Base-by-base conservation (phyloP, 2,797 vertebrate genomes). In the Intellagama lesueurii region DNA sequence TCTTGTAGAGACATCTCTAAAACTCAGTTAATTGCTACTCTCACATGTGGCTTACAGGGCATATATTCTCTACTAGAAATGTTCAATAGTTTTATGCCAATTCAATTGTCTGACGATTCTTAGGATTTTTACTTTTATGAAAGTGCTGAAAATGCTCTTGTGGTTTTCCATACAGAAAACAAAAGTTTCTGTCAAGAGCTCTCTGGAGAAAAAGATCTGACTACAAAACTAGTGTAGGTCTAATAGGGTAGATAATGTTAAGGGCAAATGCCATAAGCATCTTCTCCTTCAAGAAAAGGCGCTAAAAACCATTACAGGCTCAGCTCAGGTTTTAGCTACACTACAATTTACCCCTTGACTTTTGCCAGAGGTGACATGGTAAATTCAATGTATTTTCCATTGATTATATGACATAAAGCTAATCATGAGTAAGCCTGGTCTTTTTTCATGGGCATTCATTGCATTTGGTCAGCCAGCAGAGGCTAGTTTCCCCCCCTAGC, bases 1-100 rank as follows among this genome's bases (percentile, higher is more conserved):
- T 83, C 88, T 83, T 66, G 81, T 84, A 0, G 0, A 80, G 90
- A 90, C 92, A 83, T 91, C 91, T 91, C 88, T 88, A 22, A 90
- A 5, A 30, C 81, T 91, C 8, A 1, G 91, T 28, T 1, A 49
- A 81, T 35, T 64, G n/a, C 70, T 76, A 56, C 28, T 76, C n/a
- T 75, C 56, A 26, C 44, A 68, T 47, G 5, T 75, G 80, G 47
- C 30, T 81, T 87, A 28, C 28, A 70, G 30, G 78, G 66, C 9
- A 49, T n/a, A 19, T 3, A 77, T 78, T 79, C n/a, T 75, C 73
- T 52, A 56, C 32, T n/a, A 80, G 66, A 81, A n/a, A 30, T 1
- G 4, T 19, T 72, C 47, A 5, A 40, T 1, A 44, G 16, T 56
- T 52, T 79, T 70, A 56, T 84, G 22, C n/a, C 11, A 44, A 30